Evolutionary conservation across 2,888 invertebrate species (phyloP).

Genomic region (Chymomyza fuscimana): DNA sequence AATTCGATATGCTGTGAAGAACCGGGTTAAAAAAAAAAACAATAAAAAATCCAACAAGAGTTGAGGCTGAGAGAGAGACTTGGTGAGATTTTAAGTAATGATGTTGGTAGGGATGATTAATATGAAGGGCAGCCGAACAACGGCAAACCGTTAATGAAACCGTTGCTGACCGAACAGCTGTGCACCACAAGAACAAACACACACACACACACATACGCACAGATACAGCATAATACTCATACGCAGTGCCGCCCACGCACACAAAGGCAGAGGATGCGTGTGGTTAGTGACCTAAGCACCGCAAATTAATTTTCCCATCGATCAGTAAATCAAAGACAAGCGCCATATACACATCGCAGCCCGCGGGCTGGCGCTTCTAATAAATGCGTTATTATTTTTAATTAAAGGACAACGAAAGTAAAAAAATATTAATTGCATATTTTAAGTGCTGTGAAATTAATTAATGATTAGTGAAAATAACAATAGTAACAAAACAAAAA

Average conservation of each 20-base stretch:
- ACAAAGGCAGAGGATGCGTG: slow-evolving; percentile 13
- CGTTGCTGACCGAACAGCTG: slow-evolving; percentile 33
- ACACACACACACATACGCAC: slow-evolving; percentile 15
- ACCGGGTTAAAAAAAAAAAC: slow-evolving; percentile 28
- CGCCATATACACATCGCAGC: slow-evolving; percentile 55
- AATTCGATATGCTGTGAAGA: slow-evolving; percentile 74
- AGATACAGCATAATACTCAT: slow-evolving; percentile 16
- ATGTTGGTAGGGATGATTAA: background rate
- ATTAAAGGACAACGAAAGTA: slow-evolving; percentile 41
- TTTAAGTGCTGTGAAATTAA: slow-evolving; percentile 66
- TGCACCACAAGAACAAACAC: background rate
- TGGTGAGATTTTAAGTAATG: background rate
- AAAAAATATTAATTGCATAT: slow-evolving; percentile 63
- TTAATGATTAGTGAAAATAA: slow-evolving; percentile 69
- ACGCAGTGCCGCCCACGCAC: slow-evolving; percentile 20
- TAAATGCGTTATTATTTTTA: slow-evolving; percentile 44
- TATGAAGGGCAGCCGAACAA: background rate
- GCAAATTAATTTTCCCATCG: slow-evolving; percentile 33
- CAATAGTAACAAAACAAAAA: slow-evolving; percentile 26
- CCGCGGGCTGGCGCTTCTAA: slow-evolving; percentile 36
- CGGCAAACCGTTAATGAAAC: slow-evolving; percentile 41
- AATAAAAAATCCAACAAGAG: slow-evolving; percentile 21
- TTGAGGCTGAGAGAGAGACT: background rate
- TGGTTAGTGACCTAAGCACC: slow-evolving; percentile 10
- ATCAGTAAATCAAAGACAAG: slow-evolving; percentile 75